phyloP scores from a whole-genome alignment of 2,113 vertebrate species.

The Herpailurus yagouaroundi region DNA sequence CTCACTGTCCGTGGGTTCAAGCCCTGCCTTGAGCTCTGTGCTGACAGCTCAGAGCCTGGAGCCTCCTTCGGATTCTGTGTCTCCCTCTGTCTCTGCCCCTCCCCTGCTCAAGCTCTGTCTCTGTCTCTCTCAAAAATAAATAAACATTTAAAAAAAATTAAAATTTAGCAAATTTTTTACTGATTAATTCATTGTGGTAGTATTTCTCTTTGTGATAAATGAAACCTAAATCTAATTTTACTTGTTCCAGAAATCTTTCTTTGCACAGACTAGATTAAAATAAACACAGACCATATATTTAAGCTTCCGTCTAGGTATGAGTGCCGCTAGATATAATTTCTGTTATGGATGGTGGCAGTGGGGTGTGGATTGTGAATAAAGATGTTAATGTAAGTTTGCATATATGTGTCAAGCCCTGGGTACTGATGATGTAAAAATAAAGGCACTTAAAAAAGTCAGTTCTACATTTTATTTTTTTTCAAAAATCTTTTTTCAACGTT shows the following conservation, averaged over 20 bases:
- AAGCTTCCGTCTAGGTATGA: neutral
- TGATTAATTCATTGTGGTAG: neutral
- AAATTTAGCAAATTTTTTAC: neutral
- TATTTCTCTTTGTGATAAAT: neutral
- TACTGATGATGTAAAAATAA: neutral
- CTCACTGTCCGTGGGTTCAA: no score
- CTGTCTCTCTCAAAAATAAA: no score
- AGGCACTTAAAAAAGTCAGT: neutral
- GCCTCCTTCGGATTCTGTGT: no score
- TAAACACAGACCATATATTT: neutral
- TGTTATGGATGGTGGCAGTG: neutral
- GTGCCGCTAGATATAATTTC: neutral
- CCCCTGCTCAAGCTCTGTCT: no score
- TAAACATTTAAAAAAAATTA: neutral
- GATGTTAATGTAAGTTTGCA: neutral
- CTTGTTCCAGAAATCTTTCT: constrained; percentile 28
- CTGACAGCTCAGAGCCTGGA: no score
- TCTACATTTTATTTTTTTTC: neutral
- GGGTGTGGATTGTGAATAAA: constrained; percentile 15
- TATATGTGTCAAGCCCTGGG: neutral
- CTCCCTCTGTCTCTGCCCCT: no score
- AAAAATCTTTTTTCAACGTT: no score
- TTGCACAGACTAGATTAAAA: constrained; percentile 16
- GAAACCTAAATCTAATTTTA: neutral
- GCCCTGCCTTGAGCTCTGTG: no score